Base-by-base conservation (phyloP, 2,888 invertebrate genomes). In the Dioctria linearis region DNA sequence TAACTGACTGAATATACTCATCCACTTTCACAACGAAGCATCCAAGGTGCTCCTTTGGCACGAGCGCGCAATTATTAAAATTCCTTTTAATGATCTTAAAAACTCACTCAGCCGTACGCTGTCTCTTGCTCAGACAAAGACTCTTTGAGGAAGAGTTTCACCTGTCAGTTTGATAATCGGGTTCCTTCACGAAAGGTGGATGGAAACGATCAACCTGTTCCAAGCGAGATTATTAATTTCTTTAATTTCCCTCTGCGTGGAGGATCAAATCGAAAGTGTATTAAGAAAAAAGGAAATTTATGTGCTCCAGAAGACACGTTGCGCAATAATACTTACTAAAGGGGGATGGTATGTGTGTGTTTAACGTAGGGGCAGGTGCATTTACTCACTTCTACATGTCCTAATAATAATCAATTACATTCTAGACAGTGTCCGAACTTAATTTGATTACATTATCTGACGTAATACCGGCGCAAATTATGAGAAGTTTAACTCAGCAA, bases 151-250 rank as follows among this genome's bases (percentile, higher is more conserved):
- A 59, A 9, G n/a, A 57, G 75, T 75, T 75, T 75, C 75, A 75
- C 75, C 75, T 75, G 75, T 57, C 75, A 42, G 61, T 43, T 61
- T 59, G 75, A 75, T 75, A 75, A 75, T 75, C 75, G 75, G 75
- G 75, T 46, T 61, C 9, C 59, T 59, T 37, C 59, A 61, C 59
- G 75, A 75, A 75, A 67, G 75, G 57, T 57, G 75, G 61, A 59
- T 75, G 75, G 1, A 61, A 61, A 43, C 75, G 61, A 75, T 75
- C 75, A 75, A 75, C 59, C 75, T 75, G 75, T 40, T 59, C 9
- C 37, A 42, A 59, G 61, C 13, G 61, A 61, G 75, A 75, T 75
- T 75, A 75, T 75, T 75, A 75, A 75, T 75, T 59, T 75, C 75
- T 59, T 75, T 75, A 75, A 59, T 59, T 75, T 75, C 75, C 75